phyloP scores from a whole-genome alignment of 1,140 invertebrate species.

The Triops cancriformis region DNA sequence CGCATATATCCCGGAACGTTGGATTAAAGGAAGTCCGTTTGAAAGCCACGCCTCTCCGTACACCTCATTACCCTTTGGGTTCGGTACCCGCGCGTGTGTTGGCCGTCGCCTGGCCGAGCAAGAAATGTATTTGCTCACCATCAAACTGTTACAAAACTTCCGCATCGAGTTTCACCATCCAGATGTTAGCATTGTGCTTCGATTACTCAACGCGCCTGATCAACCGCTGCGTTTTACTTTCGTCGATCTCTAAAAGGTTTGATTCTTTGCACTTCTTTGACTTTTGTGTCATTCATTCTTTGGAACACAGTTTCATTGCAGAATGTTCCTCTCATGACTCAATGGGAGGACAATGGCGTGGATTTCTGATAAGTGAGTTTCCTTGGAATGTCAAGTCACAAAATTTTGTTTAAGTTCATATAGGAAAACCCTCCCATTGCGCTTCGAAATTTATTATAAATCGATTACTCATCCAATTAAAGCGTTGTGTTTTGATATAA shows the following conservation, averaged over 20 bases:
- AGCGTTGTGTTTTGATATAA: too few relatives aligned
- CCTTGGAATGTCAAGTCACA: too few relatives aligned
- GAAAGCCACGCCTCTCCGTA: constrained; percentile 45
- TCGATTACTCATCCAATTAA: too few relatives aligned
- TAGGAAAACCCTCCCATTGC: too few relatives aligned
- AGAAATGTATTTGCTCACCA: constrained; percentile 35
- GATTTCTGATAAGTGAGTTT: too few relatives aligned
- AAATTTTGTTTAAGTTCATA: too few relatives aligned
- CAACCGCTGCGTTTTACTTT: constrained; percentile 55
- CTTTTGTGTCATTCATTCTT: too few relatives aligned
- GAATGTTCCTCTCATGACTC: too few relatives aligned
- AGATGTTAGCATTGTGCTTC: constrained; percentile 32
- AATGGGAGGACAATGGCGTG: too few relatives aligned
- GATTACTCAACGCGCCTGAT: constrained; percentile 52
- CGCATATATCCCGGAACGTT: constrained; percentile 70
- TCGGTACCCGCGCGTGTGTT: constrained; percentile 49
- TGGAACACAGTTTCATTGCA: too few relatives aligned
- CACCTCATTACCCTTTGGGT: constrained; percentile 77
- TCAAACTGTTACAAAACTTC: constrained; percentile 18
- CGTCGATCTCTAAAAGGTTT: constrained; percentile 27
- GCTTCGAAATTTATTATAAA: too few relatives aligned
- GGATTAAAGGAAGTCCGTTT: constrained; percentile 48
- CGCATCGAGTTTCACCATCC: constrained; percentile 29
- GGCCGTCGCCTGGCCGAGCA: constrained; percentile 39
- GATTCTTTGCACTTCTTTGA: too few relatives aligned